Conservation (phyloP, 2,113 vertebrate species). For the Picathartes gymnocephalus region DNA sequence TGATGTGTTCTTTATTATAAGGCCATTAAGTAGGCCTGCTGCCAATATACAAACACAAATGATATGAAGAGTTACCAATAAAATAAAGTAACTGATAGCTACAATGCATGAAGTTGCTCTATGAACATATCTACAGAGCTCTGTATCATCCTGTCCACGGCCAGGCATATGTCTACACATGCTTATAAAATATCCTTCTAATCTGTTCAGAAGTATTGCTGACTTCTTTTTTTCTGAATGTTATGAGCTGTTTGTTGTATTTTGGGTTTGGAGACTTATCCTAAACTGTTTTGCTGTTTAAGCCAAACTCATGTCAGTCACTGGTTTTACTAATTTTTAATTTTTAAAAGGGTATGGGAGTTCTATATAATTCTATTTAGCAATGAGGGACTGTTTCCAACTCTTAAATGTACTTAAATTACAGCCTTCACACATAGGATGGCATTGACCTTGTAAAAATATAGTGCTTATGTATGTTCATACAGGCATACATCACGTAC, state of each 20-base stretch:
- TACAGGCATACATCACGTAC: background rate
- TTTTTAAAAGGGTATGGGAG: background rate
- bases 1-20: background rate
- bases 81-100: background rate
- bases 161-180: background rate
- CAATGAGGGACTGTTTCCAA: background rate
- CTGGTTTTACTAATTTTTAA: background rate
- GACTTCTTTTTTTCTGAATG: background rate
- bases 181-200: background rate
- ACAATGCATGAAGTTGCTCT: background rate
- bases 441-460: background rate
- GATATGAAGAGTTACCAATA: background rate
- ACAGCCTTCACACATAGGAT: background rate
- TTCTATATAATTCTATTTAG: background rate
- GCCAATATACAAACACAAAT: background rate
- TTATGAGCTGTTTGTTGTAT: background rate
- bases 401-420: background rate
- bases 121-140: background rate
- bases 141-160: background rate
- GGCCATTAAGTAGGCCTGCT: background rate
- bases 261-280: background rate
- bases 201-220: background rate
- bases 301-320: background rate
- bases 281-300: background rate
- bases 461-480: background rate